Evolutionary conservation across 2,888 invertebrate species (phyloP), one percentile per base, ranked within the genome.

Genomic region (Cheilosia vernalis): DNA sequence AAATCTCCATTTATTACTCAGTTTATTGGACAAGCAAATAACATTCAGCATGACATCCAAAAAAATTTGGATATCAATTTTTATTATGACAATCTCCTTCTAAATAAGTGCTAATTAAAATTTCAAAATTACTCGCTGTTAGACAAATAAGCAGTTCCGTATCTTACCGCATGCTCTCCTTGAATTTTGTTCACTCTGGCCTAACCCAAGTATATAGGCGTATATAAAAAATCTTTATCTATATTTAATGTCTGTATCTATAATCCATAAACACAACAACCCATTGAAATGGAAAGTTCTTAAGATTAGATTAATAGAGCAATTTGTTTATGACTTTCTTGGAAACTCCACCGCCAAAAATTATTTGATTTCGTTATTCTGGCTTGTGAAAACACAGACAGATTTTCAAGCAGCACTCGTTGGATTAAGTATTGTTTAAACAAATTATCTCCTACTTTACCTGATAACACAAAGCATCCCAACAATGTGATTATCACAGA

Each of bases 401-500:
- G 42, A 17, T 6, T 7, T 15, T 5, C n/a, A 9, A 19, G n/a
- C n/a, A 37, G 37, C 21, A 4, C 21, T 2, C n/a, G 2, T n/a
- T 51, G 24, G 19, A 17, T 27, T 51, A 17, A 51, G 9, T 19
- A 30, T 7, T 58, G 10, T 58, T 30, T 33, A 58, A 58, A 42
- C 10, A 60, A 40, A 21, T 6, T 19, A 27, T 44, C 30, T 44
- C 42, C 10, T n/a, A 13, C 37, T 73, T 90, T 88, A 91, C 91
- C 91, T 89, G 91, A 89, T 89, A 90, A 89, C 86, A 88, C 80
- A 87, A 88, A 88, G 88, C 89, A 89, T 87, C 88, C 88, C 77
- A 89, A 87, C 63, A 90, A 67, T 30, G 88, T 88, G 64, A 90
- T 87, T 88, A 90, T 89, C 85, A 90, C 87, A 86, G 88, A 83